Base-by-base conservation (phyloP, 35 echinoderm and acorn worm species). In the Ophioderma brevispina region DNA sequence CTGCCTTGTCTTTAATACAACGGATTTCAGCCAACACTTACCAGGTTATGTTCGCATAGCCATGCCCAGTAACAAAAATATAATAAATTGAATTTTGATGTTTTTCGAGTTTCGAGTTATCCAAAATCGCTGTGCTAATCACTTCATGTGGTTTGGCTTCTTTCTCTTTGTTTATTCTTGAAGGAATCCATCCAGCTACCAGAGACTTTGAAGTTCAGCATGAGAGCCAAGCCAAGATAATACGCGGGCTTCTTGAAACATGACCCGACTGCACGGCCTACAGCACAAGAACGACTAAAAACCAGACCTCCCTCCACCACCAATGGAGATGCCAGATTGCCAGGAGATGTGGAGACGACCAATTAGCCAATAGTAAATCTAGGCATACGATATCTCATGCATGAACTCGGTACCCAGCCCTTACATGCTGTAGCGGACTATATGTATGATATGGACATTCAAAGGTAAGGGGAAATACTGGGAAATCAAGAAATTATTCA, bases 121-220 rank as follows among this genome's bases (percentile, higher is more conserved):
- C n/a, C n/a, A n/a, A n/a, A n/a, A n/a, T n/a, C n/a, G n/a, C n/a
- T n/a, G n/a, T n/a, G n/a, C n/a, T n/a, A n/a, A n/a, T n/a, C n/a
- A n/a, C n/a, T n/a, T n/a, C n/a, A n/a, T n/a, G n/a, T n/a, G n/a
- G n/a, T n/a, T n/a, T n/a, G n/a, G n/a, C n/a, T n/a, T n/a, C n/a
- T n/a, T n/a, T n/a, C n/a, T n/a, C n/a, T n/a, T n/a, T n/a, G n/a
- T n/a, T n/a, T n/a, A n/a, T n/a, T n/a, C n/a, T n/a, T n/a, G n/a
- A n/a, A 98, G 96, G 88, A 98, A 55, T 87, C 81, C 30, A 93
- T 98, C 21, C 93, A 98, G 82, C 77, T 98, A 36, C 96, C 96
- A 39, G 96, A 95, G 76, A 90, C 41, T 98, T 93, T 81, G 90
- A 95, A 32, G 33, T 85, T 0, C 32, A 87, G 25, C 76, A 87